Evolutionary conservation across 2,888 invertebrate genomes (phyloP).

Genomic region (Melikaiella ostensackeni): DNA sequence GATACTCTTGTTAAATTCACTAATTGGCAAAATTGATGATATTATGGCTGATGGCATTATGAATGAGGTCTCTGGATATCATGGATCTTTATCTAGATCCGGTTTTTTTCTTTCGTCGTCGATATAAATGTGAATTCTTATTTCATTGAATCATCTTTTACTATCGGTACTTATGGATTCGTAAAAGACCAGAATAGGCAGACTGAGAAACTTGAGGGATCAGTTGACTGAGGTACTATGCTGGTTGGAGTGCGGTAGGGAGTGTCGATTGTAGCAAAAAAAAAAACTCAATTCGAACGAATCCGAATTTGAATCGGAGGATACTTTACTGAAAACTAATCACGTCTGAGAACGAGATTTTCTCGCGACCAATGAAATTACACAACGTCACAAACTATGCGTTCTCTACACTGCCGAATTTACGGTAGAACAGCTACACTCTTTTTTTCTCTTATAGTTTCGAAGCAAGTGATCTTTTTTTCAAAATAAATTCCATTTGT

Average conservation of each 20-base stretch:
- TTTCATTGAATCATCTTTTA: conserved; percentile 18
- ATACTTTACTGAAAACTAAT: conserved; percentile 13
- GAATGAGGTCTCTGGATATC: background rate
- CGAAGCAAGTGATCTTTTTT: conserved; percentile 4
- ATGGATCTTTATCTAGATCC: background rate
- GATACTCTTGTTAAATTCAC: conserved; percentile 21
- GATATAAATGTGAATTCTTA: background rate
- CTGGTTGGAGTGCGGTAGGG: conserved; percentile 7
- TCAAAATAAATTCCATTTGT: conserved; percentile 1
- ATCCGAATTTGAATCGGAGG: conserved; percentile 9
- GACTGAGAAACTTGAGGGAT: conserved; percentile 32
- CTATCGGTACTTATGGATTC: conserved; percentile 25
- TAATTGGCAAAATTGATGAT: conserved; percentile 27
- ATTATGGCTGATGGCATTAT: background rate
- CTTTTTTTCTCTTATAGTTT: conserved; percentile 19
- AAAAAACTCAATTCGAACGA: conserved; percentile 13
- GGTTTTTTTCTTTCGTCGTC: background rate
- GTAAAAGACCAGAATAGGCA: background rate
- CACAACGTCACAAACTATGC: conserved; percentile 29
- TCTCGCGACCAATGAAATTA: conserved; percentile 31
- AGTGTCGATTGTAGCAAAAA: conserved; percentile 37
- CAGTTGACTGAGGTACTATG: background rate
- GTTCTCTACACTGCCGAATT: conserved; percentile 32
- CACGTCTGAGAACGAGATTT: background rate
- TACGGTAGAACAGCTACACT: conserved; percentile 24